Percentiles rank a stretch among this genome's conserved stretches.
Conservation (phyloP, 2,797 vertebrate genomes). For the Protosalanx chinensis region DNA sequence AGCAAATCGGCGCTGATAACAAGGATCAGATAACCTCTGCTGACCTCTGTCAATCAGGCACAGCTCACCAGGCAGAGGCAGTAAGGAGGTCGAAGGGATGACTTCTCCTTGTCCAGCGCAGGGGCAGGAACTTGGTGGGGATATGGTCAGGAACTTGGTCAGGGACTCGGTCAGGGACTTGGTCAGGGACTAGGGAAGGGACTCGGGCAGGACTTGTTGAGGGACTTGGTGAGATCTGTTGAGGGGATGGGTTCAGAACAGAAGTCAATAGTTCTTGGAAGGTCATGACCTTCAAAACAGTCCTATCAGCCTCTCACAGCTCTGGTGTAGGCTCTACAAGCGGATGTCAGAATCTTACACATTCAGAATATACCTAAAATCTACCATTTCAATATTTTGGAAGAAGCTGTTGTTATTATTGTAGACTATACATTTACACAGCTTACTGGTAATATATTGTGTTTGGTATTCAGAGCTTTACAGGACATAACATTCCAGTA, state of each 20-base stretch:
- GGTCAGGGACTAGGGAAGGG: too few relatives aligned
- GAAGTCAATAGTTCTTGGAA: not conserved
- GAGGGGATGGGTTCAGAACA: not conserved
- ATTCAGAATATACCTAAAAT: not conserved
- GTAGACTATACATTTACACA: not conserved
- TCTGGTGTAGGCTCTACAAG: not conserved
- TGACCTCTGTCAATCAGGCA: slow-evolving; percentile 57
- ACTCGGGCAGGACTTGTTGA: not conserved
- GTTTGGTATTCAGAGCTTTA: not conserved
- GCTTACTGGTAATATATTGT: not conserved
- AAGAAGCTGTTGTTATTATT: too few relatives aligned
- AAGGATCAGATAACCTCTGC: slow-evolving; percentile 52
- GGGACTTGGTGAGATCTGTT: not conserved
- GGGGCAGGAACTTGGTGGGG: too few relatives aligned
- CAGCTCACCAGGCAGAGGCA: slow-evolving; percentile 27
- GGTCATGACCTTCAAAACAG: slow-evolving; percentile 1
- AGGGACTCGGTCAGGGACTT: too few relatives aligned
- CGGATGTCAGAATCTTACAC: not conserved
- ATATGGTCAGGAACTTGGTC: too few relatives aligned
- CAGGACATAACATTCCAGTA: not conserved
- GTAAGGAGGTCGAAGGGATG: not conserved
- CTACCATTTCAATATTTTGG: too few relatives aligned
- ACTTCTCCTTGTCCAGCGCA: not conserved
- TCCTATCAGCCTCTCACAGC: not conserved
- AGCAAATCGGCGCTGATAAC: slow-evolving; percentile 40